These are phyloP conservation scores for Carassius carassius DNA, from an alignment of 2,113 vertebrate species.

Conservation along the genomic window DNA sequence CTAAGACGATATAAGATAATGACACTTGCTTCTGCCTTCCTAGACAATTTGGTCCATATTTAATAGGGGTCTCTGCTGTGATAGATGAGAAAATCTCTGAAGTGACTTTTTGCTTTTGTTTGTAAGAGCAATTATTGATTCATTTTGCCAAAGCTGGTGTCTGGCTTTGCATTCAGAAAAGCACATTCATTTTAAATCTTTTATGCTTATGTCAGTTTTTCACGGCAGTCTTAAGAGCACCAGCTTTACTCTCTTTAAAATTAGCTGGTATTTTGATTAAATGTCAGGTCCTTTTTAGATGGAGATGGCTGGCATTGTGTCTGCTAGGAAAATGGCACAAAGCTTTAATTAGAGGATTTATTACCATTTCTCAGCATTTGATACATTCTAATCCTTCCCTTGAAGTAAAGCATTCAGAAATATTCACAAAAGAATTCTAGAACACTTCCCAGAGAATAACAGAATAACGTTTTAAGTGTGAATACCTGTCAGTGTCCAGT, in stretches of 20 bases:
- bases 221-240: background rate
- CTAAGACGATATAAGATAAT: background rate
- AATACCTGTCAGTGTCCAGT: constrained; percentile 96
- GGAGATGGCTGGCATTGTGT: background rate
- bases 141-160: background rate
- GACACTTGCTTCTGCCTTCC: background rate
- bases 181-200: background rate
- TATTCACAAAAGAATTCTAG: background rate
- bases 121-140: background rate
- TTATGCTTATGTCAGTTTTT: constrained; percentile 34
- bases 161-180: background rate
- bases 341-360: constrained; percentile 6
- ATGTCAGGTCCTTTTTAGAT: constrained; percentile 7
- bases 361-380: background rate
- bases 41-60: background rate
- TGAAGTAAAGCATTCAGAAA: background rate
- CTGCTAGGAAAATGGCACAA: background rate
- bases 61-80: background rate
- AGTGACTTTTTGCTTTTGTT: background rate
- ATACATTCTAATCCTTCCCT: background rate
- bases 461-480: background rate
- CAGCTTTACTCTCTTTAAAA: background rate
- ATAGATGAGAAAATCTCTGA: background rate
- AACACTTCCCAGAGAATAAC: background rate
- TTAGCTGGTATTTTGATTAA: constrained; percentile 22